phyloP scores from a whole-genome alignment of 2,888 invertebrate species.

The Eupeodes latifasciatus region DNA sequence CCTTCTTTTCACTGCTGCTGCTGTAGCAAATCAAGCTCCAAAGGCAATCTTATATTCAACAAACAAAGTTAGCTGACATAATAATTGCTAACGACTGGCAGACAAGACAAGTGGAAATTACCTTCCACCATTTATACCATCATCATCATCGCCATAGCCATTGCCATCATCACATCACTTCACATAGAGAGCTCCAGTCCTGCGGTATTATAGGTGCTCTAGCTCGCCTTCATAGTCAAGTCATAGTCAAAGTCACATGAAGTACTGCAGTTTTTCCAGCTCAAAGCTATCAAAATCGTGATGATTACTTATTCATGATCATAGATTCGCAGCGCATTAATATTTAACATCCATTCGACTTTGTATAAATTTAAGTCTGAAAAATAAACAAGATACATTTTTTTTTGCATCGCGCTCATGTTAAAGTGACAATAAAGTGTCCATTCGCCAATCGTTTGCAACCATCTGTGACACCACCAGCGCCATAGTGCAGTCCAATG shows the following conservation, averaged over 20 bases:
- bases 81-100: slow-evolving; percentile 71
- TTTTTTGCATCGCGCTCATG: slow-evolving; percentile 61
- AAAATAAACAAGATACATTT: slow-evolving; percentile 45
- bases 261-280: neutral
- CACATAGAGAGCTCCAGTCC: neutral
- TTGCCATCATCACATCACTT: slow-evolving; percentile 4
- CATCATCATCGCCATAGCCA: slow-evolving; percentile 31
- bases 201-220: too few relatives aligned
- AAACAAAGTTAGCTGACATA: slow-evolving; percentile 66
- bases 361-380: slow-evolving; percentile 16
- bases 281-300: slow-evolving; percentile 60
- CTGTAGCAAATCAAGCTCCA: neutral
- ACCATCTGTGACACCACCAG: slow-evolving; percentile 67
- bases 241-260: neutral
- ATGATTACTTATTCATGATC: slow-evolving; percentile 76
- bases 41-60: slow-evolving; percentile 15
- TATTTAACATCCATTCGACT: slow-evolving; percentile 72
- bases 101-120: slow-evolving; percentile 75
- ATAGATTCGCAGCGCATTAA: slow-evolving; percentile 74
- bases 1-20: too few relatives aligned
- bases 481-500: slow-evolving; percentile 35
- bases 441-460: slow-evolving; percentile 78
- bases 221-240: neutral
- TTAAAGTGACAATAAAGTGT: slow-evolving; percentile 75
- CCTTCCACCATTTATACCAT: slow-evolving; percentile 38